A percentile compares a stretch with the other conserved stretches of the same genome.
These are phyloP conservation scores for Scaptodrosophila latifasciaeformis DNA, from an alignment of 2,888 invertebrate species.

Conservation along the genomic window DNA sequence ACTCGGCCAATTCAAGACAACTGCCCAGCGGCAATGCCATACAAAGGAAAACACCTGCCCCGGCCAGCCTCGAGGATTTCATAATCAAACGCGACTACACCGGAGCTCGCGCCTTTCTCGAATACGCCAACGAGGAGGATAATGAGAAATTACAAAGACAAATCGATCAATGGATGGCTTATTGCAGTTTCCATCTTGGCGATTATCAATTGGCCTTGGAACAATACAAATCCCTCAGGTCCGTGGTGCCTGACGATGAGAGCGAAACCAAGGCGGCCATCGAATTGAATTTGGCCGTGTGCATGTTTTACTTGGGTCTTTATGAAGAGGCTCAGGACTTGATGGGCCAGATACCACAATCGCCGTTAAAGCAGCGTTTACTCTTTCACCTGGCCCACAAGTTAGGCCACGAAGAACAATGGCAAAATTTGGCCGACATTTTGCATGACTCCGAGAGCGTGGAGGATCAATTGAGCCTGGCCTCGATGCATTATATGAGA, in stretches of 20 bases:
- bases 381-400: slow-evolving; percentile 96
- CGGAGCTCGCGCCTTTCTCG: slow-evolving; percentile 93
- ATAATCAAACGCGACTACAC: slow-evolving; percentile 92
- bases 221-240: slow-evolving; percentile 79
- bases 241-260: slow-evolving; percentile 13
- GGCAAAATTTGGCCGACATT: slow-evolving; percentile 89
- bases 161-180: slow-evolving; percentile 91
- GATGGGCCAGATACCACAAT: slow-evolving; percentile 80
- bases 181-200: slow-evolving; percentile 96
- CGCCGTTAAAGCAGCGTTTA: slow-evolving; percentile 83
- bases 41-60: slow-evolving; percentile 75
- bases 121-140: slow-evolving; percentile 61
- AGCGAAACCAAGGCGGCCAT: slow-evolving; percentile 76
- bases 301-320: slow-evolving; percentile 92
- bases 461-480: slow-evolving; percentile 96
- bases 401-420: slow-evolving; percentile 88
- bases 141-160: slow-evolving; percentile 66
- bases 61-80: slow-evolving; percentile 93
- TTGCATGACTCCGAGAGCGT: slow-evolving; percentile 84
- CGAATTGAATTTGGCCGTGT: slow-evolving; percentile 90
- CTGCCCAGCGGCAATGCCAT: slow-evolving; percentile 43
- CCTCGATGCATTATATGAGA: slow-evolving; percentile 95
- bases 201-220: slow-evolving; percentile 90
- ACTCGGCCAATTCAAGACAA: slow-evolving; percentile 76
- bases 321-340: slow-evolving; percentile 81